Conservation (phyloP, 2,797 vertebrate genomes). For the Periophthalmus magnuspinnatus region DNA sequence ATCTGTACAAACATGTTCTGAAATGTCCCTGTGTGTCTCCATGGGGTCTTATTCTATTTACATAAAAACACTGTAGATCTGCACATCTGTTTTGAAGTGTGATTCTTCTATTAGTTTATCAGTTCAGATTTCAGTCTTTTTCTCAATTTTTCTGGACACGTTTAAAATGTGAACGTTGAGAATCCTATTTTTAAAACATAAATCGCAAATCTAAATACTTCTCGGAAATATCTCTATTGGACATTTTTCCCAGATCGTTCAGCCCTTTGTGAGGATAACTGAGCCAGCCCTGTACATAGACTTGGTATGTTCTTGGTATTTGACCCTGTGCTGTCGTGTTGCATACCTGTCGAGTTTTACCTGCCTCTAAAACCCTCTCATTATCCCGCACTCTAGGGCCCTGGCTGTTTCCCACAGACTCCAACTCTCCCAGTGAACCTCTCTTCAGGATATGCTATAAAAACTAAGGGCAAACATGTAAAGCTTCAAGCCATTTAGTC, state of each 20-base stretch:
- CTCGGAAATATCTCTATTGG: no score
- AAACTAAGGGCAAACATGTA: not conserved
- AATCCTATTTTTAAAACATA: no score
- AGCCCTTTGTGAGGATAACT: not conserved
- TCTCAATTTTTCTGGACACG: no score
- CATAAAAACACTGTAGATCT: no score
- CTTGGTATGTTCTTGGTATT: slow-evolving; percentile 27
- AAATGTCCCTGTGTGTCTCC: no score
- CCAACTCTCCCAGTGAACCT: not conserved
- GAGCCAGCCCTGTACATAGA: slow-evolving; percentile 3
- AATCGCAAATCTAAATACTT: no score
- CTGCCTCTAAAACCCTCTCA: slow-evolving; percentile 18
- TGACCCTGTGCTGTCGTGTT: slow-evolving; percentile 32
- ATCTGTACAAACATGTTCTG: no score
- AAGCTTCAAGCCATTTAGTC: not conserved
- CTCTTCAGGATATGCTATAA: not conserved
- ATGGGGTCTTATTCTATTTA: no score
- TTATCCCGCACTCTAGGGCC: not conserved
- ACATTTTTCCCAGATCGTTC: not conserved
- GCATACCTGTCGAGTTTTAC: slow-evolving; percentile 29
- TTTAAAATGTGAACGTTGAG: no score
- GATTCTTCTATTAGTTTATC: no score
- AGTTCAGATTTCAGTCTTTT: no score
- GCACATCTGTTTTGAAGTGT: no score
- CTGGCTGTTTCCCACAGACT: not conserved